Evolutionary conservation across 1,140 invertebrate species (phyloP), one percentile per base, ranked within the genome.

Genomic region (Rhysida immarginata): DNA sequence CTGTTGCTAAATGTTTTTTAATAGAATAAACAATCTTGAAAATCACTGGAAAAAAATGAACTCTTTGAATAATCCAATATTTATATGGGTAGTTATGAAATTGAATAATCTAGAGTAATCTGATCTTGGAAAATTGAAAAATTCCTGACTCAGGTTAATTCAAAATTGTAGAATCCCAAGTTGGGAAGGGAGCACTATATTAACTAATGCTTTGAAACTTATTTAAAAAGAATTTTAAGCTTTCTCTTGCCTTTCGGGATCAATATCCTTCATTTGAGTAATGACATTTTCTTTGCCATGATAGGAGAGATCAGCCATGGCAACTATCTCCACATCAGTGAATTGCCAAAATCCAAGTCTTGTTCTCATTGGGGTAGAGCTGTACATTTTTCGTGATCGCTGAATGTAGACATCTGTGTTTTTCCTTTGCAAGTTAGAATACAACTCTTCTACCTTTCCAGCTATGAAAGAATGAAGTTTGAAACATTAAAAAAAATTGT

Each of bases 321-420:
- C 82, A n/a, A 91, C 68, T 25, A 96, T 76, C 58, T 90, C 80
- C 3, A 90, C 66, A 62, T 86, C 79, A 20, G 79, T 77, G 75
- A 90, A 81, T 2, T 75, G 79, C 84, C 86, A 91, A 0, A 83
- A 80, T 59, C 92, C 83, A 1, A 93, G 68, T 41, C 85, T 76
- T 0, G 84, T 85, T 54, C 88, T 74, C 58, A 82, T 78, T 8
- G 84, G 81, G 0, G 61, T 62, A 14, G 79, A 76, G 16, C 79
- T 73, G 56, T 84, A 83, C 72, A 92, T 81, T 64, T 89, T 81
- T 54, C 64, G 81, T 43, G 87, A 92, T 42, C 92, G 75, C 66
- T 96, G 87, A 35, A 97, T 84, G 70, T 97, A 99, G 60, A 97
- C 95, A 64, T 95, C 85, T 1, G 88, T 84, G 68, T 93, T 95